These are phyloP conservation scores for Mirza zaza DNA, from an alignment of 2,113 vertebrate genomes.

Conservation along the genomic window DNA sequence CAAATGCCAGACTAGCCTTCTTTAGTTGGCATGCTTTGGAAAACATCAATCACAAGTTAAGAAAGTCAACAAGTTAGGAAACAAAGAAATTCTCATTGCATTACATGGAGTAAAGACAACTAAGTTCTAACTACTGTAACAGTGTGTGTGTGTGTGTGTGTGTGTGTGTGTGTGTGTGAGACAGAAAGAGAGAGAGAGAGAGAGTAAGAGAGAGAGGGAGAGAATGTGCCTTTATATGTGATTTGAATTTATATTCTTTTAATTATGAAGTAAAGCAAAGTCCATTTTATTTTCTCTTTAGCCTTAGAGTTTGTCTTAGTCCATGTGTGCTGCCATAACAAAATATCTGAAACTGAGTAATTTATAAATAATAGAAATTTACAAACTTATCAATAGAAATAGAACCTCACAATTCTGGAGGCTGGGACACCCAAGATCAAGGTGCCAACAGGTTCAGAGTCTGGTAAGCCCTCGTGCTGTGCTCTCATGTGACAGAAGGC, in stretches of 20 bases:
- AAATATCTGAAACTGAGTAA: not conserved
- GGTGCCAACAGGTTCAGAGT: rapidly evolving
- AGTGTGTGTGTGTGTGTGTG: not conserved
- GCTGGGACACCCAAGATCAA: not conserved
- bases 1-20: not conserved
- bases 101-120: not conserved
- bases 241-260: not conserved
- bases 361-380: not conserved
- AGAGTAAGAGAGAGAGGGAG: not conserved
- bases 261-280: not conserved
- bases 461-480: not conserved
- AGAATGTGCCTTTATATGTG: not conserved
- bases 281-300: not conserved
- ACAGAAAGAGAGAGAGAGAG: not conserved
- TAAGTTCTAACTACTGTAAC: not conserved
- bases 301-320: not conserved
- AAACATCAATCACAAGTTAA: not conserved
- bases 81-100: not conserved
- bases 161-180: not conserved
- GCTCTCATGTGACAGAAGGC: not conserved
- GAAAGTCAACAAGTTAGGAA: not conserved
- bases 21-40: not conserved
- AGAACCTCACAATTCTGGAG: not conserved
- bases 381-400: not conserved
- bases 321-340: not conserved